Evolutionary conservation across 1,140 invertebrate genomes (phyloP), one percentile per base, ranked within the genome.

Genomic region (Leptopilina clavipes): DNA sequence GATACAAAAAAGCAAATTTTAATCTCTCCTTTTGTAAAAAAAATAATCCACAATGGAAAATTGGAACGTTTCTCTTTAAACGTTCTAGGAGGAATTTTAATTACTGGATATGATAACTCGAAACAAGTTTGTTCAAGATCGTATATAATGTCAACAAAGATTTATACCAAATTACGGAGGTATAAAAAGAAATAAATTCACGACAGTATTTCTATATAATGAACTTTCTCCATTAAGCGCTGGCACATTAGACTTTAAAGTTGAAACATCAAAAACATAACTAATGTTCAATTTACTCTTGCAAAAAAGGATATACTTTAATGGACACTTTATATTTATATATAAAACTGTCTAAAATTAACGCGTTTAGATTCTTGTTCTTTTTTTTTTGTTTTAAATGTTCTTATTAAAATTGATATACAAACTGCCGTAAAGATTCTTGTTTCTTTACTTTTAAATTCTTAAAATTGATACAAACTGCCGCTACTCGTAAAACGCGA

Each of bases 81-180:
- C 37, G 9, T 52, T 17, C n/a, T 17, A n/a, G n/a, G n/a, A 1
- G 48, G n/a, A 52, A 52, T 52, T 5, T 52, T 52, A 52, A n/a
- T 52, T 17, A n/a, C 14, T 52, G 14, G 14, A 5, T 14, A 14
- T 52, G n/a, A 52, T 52, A n/a, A 52, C 74, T 70, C 22, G 25
- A 43, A 14, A 9, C 52, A 14, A 48, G 52, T 76, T 59, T 70
- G 44, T 70, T 37, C 12, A 44, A 43, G 25, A 14, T 25, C 19
- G 12, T 54, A 54, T 17, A 54, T 65, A 65, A 65, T 65, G 19
- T 25, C 19, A n/a, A 22, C 19, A 65, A 65, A 54, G 25, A 65
- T 25, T 65, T 22, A 65, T 25, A 65, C 25, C 25, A 65, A 37
- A 25, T 65, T 37, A 37, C 18, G 22, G 10, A 65, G 19, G 59